Percentiles rank a stretch among this genome's conserved stretches.
Evolutionary conservation across 2,797 vertebrate genomes (phyloP).

Genomic region (Acanthis flammea): DNA sequence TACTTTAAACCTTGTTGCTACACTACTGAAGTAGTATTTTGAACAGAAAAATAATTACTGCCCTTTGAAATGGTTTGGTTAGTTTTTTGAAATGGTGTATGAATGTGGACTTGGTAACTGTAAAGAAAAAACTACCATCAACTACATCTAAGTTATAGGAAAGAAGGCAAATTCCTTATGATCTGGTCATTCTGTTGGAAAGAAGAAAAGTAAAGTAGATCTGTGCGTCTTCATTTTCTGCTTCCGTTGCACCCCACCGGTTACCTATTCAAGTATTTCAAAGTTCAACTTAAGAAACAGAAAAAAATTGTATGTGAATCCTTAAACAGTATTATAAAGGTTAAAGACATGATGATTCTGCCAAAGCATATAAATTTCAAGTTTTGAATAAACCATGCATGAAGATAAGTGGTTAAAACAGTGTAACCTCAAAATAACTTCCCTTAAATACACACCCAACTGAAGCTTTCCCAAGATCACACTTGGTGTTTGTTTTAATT

Average conservation of each 20-base stretch:
- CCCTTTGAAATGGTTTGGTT: neutral
- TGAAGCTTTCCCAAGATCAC: neutral
- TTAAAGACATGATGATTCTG: neutral
- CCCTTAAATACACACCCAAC: neutral
- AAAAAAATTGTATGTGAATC: neutral
- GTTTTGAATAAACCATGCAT: neutral
- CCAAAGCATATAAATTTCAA: neutral
- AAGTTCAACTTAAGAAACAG: neutral
- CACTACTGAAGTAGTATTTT: neutral
- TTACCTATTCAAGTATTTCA: constrained; percentile 19
- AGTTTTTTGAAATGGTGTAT: neutral
- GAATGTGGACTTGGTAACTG: constrained; percentile 2
- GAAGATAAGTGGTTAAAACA: neutral
- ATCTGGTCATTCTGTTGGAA: constrained; percentile 25
- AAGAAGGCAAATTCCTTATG: neutral
- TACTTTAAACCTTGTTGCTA: neutral
- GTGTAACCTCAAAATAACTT: neutral
- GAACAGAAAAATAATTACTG: neutral
- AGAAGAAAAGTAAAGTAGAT: constrained; percentile 39
- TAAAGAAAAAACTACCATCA: neutral
- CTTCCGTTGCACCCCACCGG: neutral
- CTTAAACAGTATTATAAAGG: neutral
- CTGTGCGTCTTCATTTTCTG: neutral
- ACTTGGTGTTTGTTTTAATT: neutral
- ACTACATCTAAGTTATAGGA: neutral